Base-by-base conservation (phyloP, 2,888 invertebrate species). In the Drosophila neonasuta region DNA sequence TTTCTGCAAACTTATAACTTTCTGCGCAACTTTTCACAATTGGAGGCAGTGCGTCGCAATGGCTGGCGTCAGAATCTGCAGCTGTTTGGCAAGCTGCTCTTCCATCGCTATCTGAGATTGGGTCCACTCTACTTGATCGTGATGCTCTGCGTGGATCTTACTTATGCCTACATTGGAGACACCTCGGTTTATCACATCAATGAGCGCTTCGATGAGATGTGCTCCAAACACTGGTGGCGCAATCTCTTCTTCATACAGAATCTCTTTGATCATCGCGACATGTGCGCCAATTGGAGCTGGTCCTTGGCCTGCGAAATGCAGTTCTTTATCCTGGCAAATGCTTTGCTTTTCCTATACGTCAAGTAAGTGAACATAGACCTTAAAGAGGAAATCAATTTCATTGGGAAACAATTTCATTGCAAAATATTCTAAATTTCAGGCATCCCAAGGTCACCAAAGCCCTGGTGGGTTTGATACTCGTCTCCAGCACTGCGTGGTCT, bases 211-310 rank as follows among this genome's bases (percentile, higher is more conserved):
- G 91, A 91, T 55, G 86, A 89, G 67, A 88, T 87, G 59, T 91
- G 91, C 66, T 82, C 88, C 15, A 83, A 81, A 24, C 87, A 90
- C 56, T 91, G 91, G 91, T 91, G 91, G 91, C 86, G 91, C 24
- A 91, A 91, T 80, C 58, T 91, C 0, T 60, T 91, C 13, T 90
- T 91, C 61, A 89, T 91, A 20, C 91, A 91, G 66, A 91, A 91
- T 73, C 73, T 91, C 0, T 91, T 89, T 60, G 80, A 87, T 50
- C 89, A 89, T 65, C 83, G 88, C 15, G 88, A 91, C 6, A 88
- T 91, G 82, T 91, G 91, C 56, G 86, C 90, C 57, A 91, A 90
- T 30, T 91, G 91, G 91, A 90, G 91, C 15, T 91, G 91, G 91
- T 91, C 91, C 1, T 62, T 91, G 68, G 91, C 91, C 44, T 91